Evolutionary conservation across 1,140 invertebrate species (phyloP).

Genomic region (Arion vulgaris): DNA sequence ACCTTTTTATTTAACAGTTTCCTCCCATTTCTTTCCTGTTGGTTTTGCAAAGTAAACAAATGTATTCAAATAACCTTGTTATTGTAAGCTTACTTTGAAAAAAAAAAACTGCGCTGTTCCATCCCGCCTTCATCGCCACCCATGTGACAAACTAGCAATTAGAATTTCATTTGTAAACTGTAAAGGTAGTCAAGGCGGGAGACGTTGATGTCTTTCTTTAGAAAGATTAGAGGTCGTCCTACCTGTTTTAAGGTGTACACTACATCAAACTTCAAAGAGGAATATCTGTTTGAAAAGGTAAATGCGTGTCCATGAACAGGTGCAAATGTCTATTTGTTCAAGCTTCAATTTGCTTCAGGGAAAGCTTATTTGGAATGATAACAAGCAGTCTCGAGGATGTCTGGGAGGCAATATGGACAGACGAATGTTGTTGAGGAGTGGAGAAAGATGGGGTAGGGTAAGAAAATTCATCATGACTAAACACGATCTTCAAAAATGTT

Average conservation of each 20-base stretch:
- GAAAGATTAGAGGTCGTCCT: background rate
- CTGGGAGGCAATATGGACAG: background rate
- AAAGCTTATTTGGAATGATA: background rate
- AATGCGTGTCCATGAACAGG: background rate
- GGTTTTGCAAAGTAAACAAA: too few species aligned
- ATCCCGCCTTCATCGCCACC: background rate
- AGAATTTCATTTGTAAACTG: background rate
- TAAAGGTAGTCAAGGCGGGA: background rate
- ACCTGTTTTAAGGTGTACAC: background rate
- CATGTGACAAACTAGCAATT: background rate
- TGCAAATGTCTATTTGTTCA: background rate
- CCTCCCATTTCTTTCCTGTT: too few species aligned
- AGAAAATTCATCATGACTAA: too few species aligned
- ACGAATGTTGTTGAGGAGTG: too few species aligned
- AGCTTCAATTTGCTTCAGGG: background rate
- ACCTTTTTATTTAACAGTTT: too few species aligned
- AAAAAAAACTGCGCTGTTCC: background rate
- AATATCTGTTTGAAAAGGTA: background rate
- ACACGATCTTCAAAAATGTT: too few species aligned
- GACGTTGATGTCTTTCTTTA: background rate
- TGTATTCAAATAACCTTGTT: background rate
- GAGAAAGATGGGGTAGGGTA: too few species aligned
- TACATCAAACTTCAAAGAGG: background rate
- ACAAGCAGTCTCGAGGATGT: background rate
- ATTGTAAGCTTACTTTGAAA: background rate